Evolutionary conservation across 2,888 invertebrate genomes (phyloP), one percentile per base, ranked within the genome.

Genomic region (Theretra japonica): DNA sequence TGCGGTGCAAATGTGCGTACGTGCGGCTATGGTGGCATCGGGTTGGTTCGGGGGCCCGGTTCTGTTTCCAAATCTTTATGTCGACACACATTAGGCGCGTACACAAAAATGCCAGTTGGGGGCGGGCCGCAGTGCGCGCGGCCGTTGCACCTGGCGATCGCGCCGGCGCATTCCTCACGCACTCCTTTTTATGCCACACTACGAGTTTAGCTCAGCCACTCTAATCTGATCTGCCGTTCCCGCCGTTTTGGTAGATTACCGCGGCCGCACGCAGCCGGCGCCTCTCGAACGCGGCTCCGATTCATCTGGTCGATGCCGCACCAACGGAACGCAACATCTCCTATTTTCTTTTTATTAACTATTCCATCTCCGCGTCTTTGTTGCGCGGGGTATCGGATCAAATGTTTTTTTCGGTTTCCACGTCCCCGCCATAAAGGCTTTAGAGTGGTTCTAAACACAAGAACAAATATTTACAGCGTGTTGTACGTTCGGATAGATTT

Each of bases 101-200:
- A 87, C 86, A 91, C 90, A 91, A 93, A 93, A 93, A 92, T 91
- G 88, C 88, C 86, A 86, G 88, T 81, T 76, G 86, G 87, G 85
- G 92, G 91, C 90, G 91, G 89, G 87, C 65, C 48, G 65, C 59
- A 65, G 7, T 30, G 88, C 89, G 82, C 83, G 85, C 85, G 94
- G 94, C 87, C 92, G 89, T 91, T 94, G 94, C 94, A 94, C 94
- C 93, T 94, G 93, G 88, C 90, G 86, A 86, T 86, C 87, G 86
- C 85, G 86, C 82, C 88, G 85, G 88, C 90, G 89, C 93, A 93
- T 94, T 93, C 94, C 92, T 89, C 89, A 93, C 92, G 90, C 93
- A 93, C 93, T 92, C 92, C 92, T 92, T 94, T 92, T 93, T 92
- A 91, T 91, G 85, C 88, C 87, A 88, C 88, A 88, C 88, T 88